phyloP scores from a whole-genome alignment of 2,113 vertebrate species.

The Piprites chloris region DNA sequence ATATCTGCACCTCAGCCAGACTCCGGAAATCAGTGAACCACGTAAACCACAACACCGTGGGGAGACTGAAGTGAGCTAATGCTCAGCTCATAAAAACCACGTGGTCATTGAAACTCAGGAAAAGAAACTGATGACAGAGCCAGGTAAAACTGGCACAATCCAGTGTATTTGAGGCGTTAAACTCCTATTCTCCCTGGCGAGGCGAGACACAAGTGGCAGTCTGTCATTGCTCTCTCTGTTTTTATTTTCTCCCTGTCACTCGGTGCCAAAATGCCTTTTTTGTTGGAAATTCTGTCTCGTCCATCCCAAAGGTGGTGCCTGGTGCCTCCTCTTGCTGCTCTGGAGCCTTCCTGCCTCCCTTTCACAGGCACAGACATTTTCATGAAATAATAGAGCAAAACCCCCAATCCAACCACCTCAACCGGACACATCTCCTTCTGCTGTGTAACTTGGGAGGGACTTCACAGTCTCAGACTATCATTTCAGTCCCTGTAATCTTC shows the following conservation, averaged over 20 bases:
- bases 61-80: neutral
- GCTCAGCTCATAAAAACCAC: neutral
- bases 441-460: fast-evolving
- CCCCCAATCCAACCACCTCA: neutral
- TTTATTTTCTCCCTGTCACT: neutral
- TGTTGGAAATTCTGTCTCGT: neutral
- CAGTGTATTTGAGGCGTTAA: neutral
- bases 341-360: neutral
- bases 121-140: neutral
- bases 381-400: neutral
- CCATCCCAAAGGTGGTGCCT: fast-evolving
- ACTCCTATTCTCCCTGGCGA: neutral
- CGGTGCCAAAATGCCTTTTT: neutral
- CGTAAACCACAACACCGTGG: neutral
- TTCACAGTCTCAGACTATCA: neutral
- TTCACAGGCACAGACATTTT: neutral
- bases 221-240: neutral
- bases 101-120: neutral
- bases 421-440: neutral
- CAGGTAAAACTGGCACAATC: neutral
- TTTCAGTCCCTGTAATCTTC: neutral
- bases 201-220: neutral
- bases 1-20: neutral
- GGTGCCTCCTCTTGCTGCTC: neutral
- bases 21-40: neutral